phyloP scores from a whole-genome alignment of 2,797 vertebrate species.

The Spea hammondii region DNA sequence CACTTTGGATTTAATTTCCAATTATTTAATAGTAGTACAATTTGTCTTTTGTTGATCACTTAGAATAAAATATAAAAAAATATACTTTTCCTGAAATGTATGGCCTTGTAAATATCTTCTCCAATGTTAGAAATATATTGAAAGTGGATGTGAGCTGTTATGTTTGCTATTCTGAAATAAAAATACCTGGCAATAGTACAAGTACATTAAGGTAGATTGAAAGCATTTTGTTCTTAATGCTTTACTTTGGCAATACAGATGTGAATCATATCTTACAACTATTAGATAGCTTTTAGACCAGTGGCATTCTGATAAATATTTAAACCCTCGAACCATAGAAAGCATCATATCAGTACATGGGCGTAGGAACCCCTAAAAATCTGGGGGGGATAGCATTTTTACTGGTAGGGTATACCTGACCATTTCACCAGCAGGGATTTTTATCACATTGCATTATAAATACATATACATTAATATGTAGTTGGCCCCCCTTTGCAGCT shows the following conservation, averaged over 20 bases:
- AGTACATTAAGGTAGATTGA: background rate
- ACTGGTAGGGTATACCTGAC: no score
- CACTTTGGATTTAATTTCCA: no score
- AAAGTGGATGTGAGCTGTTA: background rate
- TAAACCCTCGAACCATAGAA: background rate
- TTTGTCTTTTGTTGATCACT: no score
- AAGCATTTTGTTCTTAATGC: background rate
- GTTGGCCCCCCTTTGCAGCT: no score
- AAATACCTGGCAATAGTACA: background rate
- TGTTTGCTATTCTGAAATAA: background rate
- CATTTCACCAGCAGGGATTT: no score
- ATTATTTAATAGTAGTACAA: no score
- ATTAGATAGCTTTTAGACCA: background rate
- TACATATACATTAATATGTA: no score
- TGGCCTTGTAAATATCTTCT: background rate
- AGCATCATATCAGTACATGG: background rate
- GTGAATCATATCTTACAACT: background rate
- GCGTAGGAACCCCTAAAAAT: no score
- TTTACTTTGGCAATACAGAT: background rate
- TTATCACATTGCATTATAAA: no score
- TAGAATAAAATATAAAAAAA: no score
- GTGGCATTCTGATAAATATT: background rate
- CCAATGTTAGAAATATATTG: background rate
- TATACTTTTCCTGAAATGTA: no score
- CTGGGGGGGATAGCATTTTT: no score